Conservation (phyloP, 2,113 vertebrate species). For the Thunnus thynnus region DNA sequence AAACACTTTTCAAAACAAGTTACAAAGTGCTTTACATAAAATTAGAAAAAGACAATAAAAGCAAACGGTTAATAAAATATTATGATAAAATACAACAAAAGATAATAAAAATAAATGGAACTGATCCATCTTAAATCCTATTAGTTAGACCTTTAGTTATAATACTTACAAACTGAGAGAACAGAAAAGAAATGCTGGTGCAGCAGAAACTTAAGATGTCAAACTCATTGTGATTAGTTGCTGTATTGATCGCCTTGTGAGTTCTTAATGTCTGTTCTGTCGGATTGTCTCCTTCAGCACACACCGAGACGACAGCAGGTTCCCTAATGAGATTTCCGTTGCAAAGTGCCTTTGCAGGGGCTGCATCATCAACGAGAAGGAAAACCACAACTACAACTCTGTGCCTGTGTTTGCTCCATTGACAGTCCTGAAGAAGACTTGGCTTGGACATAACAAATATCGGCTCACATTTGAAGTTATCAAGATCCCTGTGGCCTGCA, state of each 20-base stretch:
- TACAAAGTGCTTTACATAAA: too few species aligned
- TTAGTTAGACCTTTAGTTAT: too few species aligned
- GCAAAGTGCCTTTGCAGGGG: constrained; percentile 86
- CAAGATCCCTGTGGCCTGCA: constrained; percentile 85
- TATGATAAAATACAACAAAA: too few species aligned
- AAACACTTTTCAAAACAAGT: too few species aligned
- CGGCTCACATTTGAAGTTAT: constrained; percentile 67
- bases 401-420: constrained; percentile 75
- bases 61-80: too few species aligned
- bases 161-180: too few species aligned
- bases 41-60: too few species aligned
- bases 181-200: too few species aligned
- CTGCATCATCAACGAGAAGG: constrained; percentile 78
- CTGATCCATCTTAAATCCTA: too few species aligned
- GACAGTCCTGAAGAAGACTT: constrained; percentile 77
- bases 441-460: constrained; percentile 67
- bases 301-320: constrained; percentile 73
- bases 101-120: too few species aligned
- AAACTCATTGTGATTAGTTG: background rate
- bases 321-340: constrained; percentile 78
- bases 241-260: background rate
- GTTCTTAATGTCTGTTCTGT: background rate
- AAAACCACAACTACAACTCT: constrained; percentile 80
- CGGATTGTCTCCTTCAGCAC: constrained; percentile 68
- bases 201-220: too few species aligned